phyloP scores from a whole-genome alignment of 1,140 invertebrate species.

The Camponotus vicinus region DNA sequence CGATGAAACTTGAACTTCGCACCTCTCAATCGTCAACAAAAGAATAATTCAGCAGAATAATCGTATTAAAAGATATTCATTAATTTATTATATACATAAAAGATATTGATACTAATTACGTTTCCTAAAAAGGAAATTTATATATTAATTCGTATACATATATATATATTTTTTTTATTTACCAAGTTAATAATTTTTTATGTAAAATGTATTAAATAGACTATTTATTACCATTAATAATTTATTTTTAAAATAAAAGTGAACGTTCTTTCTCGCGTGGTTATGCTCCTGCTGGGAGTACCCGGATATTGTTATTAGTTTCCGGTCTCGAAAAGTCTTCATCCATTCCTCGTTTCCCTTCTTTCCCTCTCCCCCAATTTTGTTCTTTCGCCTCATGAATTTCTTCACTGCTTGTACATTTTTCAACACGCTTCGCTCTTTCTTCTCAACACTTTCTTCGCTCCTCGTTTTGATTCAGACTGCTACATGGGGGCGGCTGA shows the following conservation, averaged over 20 bases:
- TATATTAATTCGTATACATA: not conserved
- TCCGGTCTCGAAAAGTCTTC: not conserved
- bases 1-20: too few relatives aligned
- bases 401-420: conserved; percentile 49
- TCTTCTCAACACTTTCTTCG: conserved; percentile 47
- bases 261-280: too few relatives aligned
- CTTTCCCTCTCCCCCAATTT: not conserved
- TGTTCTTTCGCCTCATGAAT: conserved; percentile 24
- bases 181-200: not conserved
- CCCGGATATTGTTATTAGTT: conserved; percentile 6
- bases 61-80: too few relatives aligned
- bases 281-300: not conserved
- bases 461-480: conserved; percentile 44
- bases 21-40: too few relatives aligned
- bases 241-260: conserved; percentile 8
- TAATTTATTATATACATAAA: too few relatives aligned
- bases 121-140: too few relatives aligned
- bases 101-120: too few relatives aligned
- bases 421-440: conserved; percentile 33
- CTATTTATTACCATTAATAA: conserved; percentile 6
- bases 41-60: too few relatives aligned
- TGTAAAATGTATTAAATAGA: not conserved
- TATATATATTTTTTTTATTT: not conserved
- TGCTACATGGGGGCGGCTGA: not conserved
- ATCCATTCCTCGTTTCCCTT: not conserved